Evolutionary conservation across 1,140 invertebrate genomes (phyloP).

Genomic region (Anoplolepis gracilipes): DNA sequence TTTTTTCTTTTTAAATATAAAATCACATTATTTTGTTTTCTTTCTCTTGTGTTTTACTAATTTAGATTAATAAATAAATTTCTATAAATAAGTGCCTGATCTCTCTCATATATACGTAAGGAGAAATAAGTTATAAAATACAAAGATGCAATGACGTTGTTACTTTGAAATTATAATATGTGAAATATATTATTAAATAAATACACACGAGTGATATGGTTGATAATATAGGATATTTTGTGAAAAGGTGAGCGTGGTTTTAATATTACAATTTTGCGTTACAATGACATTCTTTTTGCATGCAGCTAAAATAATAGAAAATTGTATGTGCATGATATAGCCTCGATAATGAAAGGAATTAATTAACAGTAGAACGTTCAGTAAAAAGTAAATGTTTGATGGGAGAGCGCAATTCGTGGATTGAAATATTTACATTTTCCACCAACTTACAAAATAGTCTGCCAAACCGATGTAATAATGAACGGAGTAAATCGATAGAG

Average conservation of each 20-base stretch:
- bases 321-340: not conserved
- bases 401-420: conserved; percentile 15
- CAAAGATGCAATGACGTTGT: not conserved
- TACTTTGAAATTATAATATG: conserved; percentile 20
- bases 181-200: conserved; percentile 22
- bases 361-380: conserved; percentile 44
- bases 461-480: conserved; percentile 25
- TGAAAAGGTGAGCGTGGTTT: conserved; percentile 26
- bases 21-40: not conserved
- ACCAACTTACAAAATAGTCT: conserved; percentile 38
- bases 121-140: not conserved
- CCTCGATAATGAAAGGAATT: conserved; percentile 50
- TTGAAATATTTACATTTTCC: conserved; percentile 51
- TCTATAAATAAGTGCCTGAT: not conserved
- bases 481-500: conserved; percentile 17
- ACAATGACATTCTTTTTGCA: not conserved
- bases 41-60: not conserved
- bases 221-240: conserved; percentile 21
- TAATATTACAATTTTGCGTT: conserved; percentile 38
- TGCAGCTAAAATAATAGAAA: conserved; percentile 44
- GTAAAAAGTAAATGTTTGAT: conserved; percentile 52
- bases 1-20: not conserved
- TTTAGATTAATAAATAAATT: conserved; percentile 7
- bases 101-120: no score
- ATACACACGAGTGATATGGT: conserved; percentile 7